Base-by-base conservation (phyloP, 2,888 invertebrate species). In the Fissipunctia ypsillon region DNA sequence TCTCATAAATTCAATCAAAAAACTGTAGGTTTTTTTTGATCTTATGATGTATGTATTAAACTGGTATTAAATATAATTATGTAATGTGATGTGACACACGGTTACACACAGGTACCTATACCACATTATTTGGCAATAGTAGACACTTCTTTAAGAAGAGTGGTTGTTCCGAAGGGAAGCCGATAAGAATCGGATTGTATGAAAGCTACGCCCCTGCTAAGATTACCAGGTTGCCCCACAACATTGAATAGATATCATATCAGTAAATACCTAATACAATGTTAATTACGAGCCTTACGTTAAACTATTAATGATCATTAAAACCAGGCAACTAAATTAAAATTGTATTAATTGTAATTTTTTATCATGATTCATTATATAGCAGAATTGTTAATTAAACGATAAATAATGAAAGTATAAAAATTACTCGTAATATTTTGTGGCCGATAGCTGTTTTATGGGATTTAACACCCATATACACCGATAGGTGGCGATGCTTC, bases 261-360 rank as follows among this genome's bases (percentile, higher is more conserved):
- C 31, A 45, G 31, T 63, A 67, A 54, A 14, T 54, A 31, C 16
- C 6, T 12, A 59, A 60, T 60, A 50, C 28, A 52, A 66, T 63
- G 45, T 14, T 22, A 38, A 25, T 67, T 45, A 48, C 31, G 10
- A 16, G 3, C 16, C 31, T 64, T 16, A 16, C 31, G 16, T 31
- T 16, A n/a, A 31, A 10, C 16, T 45, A 4, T 22, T 45, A 31
- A 70, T 61, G 65, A 60, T 64, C 56, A 66, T 72, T 59, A 56
- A 73, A 68, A 52, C 59, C 45, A 56, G 38, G 19, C 3, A 43
- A 45, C 65, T 73, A 16, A 43, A 61, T 79, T 79, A 75, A 85
- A 86, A 89, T 87, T 88, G 90, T n/a, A 91, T 90, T 88, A 85
- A 89, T 89, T 88, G 87, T 88, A 90, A 91, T 90, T 90, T n/a